Evolutionary conservation across 64 coral and sea anemone species (phyloP), one percentile per base, ranked within the genome.

Genomic region (Anthopleura sola): DNA sequence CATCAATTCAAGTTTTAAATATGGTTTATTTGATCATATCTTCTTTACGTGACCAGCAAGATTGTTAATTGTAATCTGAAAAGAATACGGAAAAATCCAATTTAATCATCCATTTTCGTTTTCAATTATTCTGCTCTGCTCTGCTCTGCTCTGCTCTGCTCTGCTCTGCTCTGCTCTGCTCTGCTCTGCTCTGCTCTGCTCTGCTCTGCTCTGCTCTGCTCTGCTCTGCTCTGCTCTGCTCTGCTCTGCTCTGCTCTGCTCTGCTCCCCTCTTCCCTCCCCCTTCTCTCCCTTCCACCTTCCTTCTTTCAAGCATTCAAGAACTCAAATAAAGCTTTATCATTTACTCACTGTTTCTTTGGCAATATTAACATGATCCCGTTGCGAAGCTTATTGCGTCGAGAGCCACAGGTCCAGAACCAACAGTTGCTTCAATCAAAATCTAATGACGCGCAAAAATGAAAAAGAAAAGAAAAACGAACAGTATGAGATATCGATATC

Each of bases 361-460:
- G 75, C 64, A n/a, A 49, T 37, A 5, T 75, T 53, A 48, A 83
- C 48, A 83, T 49, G 60, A 39, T 32, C 29, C 37, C 33, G 24
- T 36, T 36, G 80, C 26, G 13, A 89, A 83, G 74, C 87, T 89
- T 9, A 89, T 89, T 32, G 82, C 78, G 38, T 89, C 87, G 32
- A 89, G 78, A 69, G 78, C 87, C 37, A 83, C 55, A 11, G 80
- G 31, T 20, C 60, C 28, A 37, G 78, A 79, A 38, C n/a, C 53
- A n/a, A 21, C 28, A 68, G 0, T 68, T 53, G 80, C 87, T 3
- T 89, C 87, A 19, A 89, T 74, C 47, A 83, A 18, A 47, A 89
- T 32, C 87, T 89, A 75, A 32, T 17, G 16, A 50, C n/a, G 79
- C 12, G 75, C 46, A 78, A 78, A 78, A 48, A 48, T 48, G 55